These are phyloP conservation scores for Drosophila robusta DNA, from an alignment of 2,888 invertebrate species.

Conservation along the genomic window DNA sequence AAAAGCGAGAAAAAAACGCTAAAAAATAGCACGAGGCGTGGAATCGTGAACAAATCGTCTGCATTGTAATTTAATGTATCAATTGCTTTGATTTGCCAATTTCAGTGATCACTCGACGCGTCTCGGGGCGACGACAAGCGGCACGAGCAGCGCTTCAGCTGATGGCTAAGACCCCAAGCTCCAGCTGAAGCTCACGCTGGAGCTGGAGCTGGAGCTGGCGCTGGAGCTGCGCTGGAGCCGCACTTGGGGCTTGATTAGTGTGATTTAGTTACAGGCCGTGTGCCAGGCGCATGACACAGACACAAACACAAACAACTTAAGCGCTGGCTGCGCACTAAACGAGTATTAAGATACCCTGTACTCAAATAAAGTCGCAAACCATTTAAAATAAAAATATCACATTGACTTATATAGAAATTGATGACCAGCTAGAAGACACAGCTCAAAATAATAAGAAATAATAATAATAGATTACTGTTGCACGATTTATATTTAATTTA, in stretches of 20 bases:
- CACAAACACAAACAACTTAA: conserved; percentile 26
- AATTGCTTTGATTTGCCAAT: conserved; percentile 81
- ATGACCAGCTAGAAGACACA: too few relatives aligned
- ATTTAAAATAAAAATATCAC: too few relatives aligned
- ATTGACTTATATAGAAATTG: too few relatives aligned
- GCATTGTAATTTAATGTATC: conserved; percentile 81
- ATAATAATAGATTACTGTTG: too few relatives aligned
- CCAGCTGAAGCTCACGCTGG: conserved; percentile 10
- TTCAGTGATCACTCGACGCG: conserved; percentile 68
- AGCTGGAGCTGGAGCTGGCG: conserved; percentile 23
- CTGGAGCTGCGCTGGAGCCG: conserved; percentile 57
- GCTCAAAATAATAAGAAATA: too few relatives aligned
- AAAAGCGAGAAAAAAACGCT: too few relatives aligned
- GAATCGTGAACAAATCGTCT: conserved; percentile 79
- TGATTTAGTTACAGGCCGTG: conserved; percentile 81
- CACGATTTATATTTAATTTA: too few relatives aligned
- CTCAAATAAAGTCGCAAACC: too few relatives aligned
- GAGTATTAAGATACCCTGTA: conserved; percentile 10
- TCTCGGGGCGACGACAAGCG: conserved; percentile 66
- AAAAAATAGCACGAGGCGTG: conserved; percentile 65
- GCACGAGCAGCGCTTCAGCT: conserved; percentile 70
- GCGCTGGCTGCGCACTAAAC: neutral
- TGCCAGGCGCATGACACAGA: conserved; percentile 78
- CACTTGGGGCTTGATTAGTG: conserved; percentile 78
- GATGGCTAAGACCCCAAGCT: conserved; percentile 46